Conservation (phyloP, 2,888 invertebrate genomes). For the Dascillus cervinus region DNA sequence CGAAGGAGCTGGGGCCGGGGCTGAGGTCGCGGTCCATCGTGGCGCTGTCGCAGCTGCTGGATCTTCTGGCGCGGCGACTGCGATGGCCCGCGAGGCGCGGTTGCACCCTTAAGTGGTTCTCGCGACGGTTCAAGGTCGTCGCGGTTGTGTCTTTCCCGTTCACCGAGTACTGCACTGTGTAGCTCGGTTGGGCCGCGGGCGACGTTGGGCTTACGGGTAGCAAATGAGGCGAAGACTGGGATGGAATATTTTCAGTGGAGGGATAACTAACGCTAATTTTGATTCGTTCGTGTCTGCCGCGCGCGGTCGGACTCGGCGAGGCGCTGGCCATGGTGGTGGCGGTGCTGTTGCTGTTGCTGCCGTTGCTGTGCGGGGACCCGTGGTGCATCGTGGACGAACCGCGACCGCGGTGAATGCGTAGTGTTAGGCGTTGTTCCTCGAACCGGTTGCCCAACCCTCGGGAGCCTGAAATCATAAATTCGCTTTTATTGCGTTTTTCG, state of each 20-base stretch:
- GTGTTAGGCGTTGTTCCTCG: slow-evolving; percentile 82
- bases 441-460: slow-evolving; percentile 68
- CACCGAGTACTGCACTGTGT: slow-evolving; percentile 61
- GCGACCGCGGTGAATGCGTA: slow-evolving; percentile 84
- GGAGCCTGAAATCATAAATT: slow-evolving; percentile 40
- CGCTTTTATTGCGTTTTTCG: too few relatives aligned
- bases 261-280: slow-evolving; percentile 84
- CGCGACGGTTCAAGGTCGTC: slow-evolving; percentile 42
- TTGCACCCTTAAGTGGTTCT: slow-evolving; percentile 52
- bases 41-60: slow-evolving; percentile 46
- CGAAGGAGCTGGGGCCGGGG: slow-evolving; percentile 42
- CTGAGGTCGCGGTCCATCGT: slow-evolving; percentile 42
- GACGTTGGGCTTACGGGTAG: slow-evolving; percentile 39
- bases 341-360: slow-evolving; percentile 62
- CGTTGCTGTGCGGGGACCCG: slow-evolving; percentile 60
- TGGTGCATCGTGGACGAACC: slow-evolving; percentile 53
- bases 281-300: slow-evolving; percentile 65
- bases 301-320: slow-evolving; percentile 54
- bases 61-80: slow-evolving; percentile 38
- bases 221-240: slow-evolving; percentile 31
- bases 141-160: slow-evolving; percentile 58
- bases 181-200: slow-evolving; percentile 42
- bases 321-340: slow-evolving; percentile 59
- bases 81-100: slow-evolving; percentile 27
- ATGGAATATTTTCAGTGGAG: slow-evolving; percentile 58